These are phyloP conservation scores for Parapsyche elsis DNA, from an alignment of 1,140 invertebrate genomes.

Conservation along the genomic window DNA sequence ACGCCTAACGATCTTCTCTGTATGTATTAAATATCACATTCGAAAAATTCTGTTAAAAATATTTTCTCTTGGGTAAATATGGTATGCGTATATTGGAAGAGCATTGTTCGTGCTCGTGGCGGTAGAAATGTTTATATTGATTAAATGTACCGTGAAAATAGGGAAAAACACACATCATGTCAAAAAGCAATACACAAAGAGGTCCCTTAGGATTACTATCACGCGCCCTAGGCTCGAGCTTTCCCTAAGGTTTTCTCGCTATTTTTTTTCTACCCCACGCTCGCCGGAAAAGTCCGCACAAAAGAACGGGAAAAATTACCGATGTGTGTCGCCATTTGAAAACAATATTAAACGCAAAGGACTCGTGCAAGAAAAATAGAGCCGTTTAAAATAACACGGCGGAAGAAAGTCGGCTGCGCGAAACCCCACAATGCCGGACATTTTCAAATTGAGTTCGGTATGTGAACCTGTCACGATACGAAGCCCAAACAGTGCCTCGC, in stretches of 20 bases:
- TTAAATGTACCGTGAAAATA: constrained; percentile 29
- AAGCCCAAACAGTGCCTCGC: neutral
- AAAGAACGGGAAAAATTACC: no score
- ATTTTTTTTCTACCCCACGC: neutral
- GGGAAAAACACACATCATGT: constrained; percentile 30
- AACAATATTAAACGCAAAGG: neutral
- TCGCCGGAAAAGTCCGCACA: neutral
- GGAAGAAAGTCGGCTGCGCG: neutral
- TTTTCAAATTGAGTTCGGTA: neutral
- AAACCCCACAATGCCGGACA: neutral
- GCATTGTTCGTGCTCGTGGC: neutral
- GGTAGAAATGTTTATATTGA: constrained; percentile 20
- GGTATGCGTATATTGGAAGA: no score
- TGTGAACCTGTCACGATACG: constrained; percentile 21
- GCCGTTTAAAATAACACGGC: neutral
- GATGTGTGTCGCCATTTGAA: neutral
- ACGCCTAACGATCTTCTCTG: no score
- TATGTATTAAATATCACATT: no score
- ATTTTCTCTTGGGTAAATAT: no score
- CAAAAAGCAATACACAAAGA: constrained; percentile 32
- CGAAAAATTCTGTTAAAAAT: no score
- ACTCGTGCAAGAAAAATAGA: constrained; percentile 5
- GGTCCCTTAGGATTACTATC: constrained; percentile 28
- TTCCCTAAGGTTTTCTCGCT: neutral
- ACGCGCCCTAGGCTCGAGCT: constrained; percentile 2